These are phyloP conservation scores for Chloroclysta siterata DNA, from an alignment of 2,888 invertebrate genomes.

Conservation along the genomic window DNA sequence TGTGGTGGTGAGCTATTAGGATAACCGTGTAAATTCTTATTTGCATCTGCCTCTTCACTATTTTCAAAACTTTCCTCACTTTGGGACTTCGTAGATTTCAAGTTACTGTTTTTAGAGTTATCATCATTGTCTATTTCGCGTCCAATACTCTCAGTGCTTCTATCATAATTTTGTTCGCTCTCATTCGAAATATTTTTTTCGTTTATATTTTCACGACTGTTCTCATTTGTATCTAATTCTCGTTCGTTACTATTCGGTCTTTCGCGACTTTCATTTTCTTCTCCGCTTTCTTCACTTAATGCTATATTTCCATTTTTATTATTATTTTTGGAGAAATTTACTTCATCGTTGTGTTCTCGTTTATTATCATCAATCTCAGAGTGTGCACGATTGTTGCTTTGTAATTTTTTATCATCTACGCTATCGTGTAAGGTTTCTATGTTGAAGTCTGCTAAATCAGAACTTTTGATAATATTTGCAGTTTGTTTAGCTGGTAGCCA, in stretches of 20 bases:
- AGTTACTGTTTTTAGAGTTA: slow-evolving; percentile 23
- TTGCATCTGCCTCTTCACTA: slow-evolving; percentile 24
- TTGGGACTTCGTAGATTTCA: slow-evolving; percentile 26
- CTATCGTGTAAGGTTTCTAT: slow-evolving; percentile 65
- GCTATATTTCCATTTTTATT: slow-evolving; percentile 4
- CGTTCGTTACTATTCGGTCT: slow-evolving; percentile 17
- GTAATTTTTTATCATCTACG: slow-evolving; percentile 24
- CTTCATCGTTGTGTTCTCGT: slow-evolving; percentile 15
- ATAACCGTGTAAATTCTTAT: slow-evolving; percentile 4
- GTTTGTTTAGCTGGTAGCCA: slow-evolving; percentile 45
- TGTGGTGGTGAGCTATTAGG: slow-evolving; percentile 35
- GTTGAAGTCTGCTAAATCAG: slow-evolving; percentile 69
- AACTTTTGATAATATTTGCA: slow-evolving; percentile 53
- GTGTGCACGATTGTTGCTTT: slow-evolving; percentile 13
- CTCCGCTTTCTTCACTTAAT: slow-evolving; percentile 21
- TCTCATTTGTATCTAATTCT: slow-evolving; percentile 27
- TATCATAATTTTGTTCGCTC: slow-evolving; percentile 20
- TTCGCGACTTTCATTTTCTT: slow-evolving; percentile 16
- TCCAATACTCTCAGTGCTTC: slow-evolving; percentile 18
- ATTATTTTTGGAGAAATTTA: slow-evolving; percentile 4
- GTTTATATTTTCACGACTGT: slow-evolving; percentile 24
- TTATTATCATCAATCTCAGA: slow-evolving; percentile 1
- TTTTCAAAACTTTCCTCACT: slow-evolving; percentile 33
- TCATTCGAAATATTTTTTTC: slow-evolving; percentile 6
- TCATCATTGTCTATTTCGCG: slow-evolving; percentile 26